Evolutionary conservation across 2,113 vertebrate genomes (phyloP).

Genomic region (Hoplias malabaricus): DNA sequence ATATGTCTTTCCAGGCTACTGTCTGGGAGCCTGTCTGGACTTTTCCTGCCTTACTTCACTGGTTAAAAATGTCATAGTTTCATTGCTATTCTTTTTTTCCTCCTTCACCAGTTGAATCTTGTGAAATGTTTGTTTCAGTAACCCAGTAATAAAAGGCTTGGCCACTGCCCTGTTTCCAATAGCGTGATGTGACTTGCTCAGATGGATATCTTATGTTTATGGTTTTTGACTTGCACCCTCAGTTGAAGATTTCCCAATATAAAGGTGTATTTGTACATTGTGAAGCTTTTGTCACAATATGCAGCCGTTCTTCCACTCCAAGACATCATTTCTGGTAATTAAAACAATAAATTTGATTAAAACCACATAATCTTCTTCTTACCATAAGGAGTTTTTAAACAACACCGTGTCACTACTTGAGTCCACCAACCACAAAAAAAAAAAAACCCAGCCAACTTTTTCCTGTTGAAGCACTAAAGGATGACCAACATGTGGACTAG

Average conservation of each 20-base stretch:
- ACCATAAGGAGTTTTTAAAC: no score
- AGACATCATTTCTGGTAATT: no score
- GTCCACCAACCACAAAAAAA: no score
- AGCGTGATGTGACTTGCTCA: conserved; percentile 39
- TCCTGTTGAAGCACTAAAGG: no score
- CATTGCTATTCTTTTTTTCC: neutral
- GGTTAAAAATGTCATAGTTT: conserved; percentile 39
- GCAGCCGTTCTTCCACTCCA: no score
- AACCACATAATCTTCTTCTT: no score
- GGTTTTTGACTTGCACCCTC: neutral
- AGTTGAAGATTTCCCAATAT: neutral
- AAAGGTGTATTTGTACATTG: neutral
- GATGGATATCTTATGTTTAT: conserved; percentile 35
- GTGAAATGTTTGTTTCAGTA: conserved; percentile 40
- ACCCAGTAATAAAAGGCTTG: conserved; percentile 39
- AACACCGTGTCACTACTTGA: no score
- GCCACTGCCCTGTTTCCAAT: conserved; percentile 8
- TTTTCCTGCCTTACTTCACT: conserved; percentile 38
- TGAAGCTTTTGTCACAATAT: neutral
- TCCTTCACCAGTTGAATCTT: neutral
- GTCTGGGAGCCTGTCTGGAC: conserved; percentile 48
- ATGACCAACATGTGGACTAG: no score
- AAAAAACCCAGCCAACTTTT: no score
- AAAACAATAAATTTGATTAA: no score
- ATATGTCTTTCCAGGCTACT: conserved; percentile 35